A percentile compares a stretch with the other conserved stretches of the same genome.
Conservation (phyloP, 2,888 invertebrate genomes). For the Caenorhabditis sp. region DNA sequence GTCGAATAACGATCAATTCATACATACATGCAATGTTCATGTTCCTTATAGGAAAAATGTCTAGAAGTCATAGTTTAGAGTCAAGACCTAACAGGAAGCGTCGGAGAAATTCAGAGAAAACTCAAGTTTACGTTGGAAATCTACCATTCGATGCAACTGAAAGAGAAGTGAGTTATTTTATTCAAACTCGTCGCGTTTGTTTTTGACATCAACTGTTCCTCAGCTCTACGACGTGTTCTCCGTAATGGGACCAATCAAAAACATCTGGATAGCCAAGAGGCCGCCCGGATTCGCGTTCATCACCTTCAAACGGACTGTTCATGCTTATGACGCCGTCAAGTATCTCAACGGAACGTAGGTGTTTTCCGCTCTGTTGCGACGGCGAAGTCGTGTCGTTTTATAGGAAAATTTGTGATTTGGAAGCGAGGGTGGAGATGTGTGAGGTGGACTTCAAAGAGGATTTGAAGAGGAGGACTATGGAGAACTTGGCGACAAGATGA, state of each 20-base stretch:
- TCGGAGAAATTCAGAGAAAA: conserved; percentile 27
- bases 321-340: conserved; percentile 46
- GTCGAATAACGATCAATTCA: not conserved
- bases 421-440: conserved; percentile 50
- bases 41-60: not conserved
- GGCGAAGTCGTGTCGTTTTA: not conserved
- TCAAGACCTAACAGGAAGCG: conserved; percentile 10
- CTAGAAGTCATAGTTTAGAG: not conserved
- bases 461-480: conserved; percentile 39
- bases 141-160: conserved; percentile 51
- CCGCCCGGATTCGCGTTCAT: conserved; percentile 54
- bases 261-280: conserved; percentile 47
- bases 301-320: conserved; percentile 36
- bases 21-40: not conserved
- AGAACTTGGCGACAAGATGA: conserved; percentile 14
- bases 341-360: conserved; percentile 42
- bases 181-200: not conserved
- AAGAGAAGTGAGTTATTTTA: conserved; percentile 23
- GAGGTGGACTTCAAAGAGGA: conserved; percentile 51
- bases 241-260: conserved; percentile 38
- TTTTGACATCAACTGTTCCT: not conserved
- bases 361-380: not conserved
- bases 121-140: conserved; percentile 47
- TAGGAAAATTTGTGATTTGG: conserved; percentile 51
- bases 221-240: conserved; percentile 46